Percentiles rank a stretch among this genome's conserved stretches.
These are phyloP conservation scores for Lamellibrachia satsuma DNA, from an alignment of 2,888 invertebrate genomes.

Conservation along the genomic window DNA sequence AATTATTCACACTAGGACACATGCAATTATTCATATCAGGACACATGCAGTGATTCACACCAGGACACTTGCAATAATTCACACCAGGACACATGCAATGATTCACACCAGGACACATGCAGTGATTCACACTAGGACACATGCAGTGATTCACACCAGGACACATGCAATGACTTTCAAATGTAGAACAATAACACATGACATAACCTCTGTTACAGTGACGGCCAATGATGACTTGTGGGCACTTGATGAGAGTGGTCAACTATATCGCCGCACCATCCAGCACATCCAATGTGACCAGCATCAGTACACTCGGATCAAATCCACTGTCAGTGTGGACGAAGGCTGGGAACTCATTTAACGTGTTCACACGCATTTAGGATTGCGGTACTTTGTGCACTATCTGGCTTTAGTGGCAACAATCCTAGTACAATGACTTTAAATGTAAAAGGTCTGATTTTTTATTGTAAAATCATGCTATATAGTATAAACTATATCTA, in stretches of 20 bases:
- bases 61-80: too few species aligned
- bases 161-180: background rate
- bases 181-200: background rate
- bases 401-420: background rate
- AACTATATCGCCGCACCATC: background rate
- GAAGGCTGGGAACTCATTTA: background rate
- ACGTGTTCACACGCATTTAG: background rate
- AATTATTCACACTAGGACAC: too few species aligned
- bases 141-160: background rate
- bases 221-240: conserved; percentile 29
- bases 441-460: background rate
- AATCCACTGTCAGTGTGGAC: background rate
- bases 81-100: too few species aligned
- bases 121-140: too few species aligned
- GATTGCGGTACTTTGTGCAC: background rate
- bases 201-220: conserved; percentile 20
- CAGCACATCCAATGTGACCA: conserved; percentile 7
- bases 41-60: too few species aligned
- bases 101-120: too few species aligned
- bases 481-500: too few species aligned
- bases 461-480: too few species aligned
- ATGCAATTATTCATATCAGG: too few species aligned
- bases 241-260: conserved; percentile 13
- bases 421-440: background rate
- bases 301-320: background rate